Evolutionary conservation across 2,797 vertebrate genomes (phyloP).

Genomic region (Brachyrhaphis roseni): DNA sequence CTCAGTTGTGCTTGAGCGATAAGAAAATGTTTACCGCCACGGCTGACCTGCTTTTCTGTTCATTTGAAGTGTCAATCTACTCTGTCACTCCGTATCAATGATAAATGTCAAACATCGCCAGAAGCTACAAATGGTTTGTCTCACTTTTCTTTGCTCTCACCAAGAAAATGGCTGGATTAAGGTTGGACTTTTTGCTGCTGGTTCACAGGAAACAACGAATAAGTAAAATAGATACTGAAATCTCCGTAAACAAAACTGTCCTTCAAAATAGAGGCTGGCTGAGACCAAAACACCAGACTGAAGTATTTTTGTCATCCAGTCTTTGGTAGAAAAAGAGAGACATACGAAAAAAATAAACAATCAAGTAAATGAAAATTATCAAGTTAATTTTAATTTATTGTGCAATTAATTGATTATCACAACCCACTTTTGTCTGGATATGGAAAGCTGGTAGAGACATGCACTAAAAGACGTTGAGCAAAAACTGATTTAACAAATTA

Average conservation of each 20-base stretch:
- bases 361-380: too few relatives aligned
- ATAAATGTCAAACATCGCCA: conserved; percentile 64
- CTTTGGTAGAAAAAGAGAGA: too few relatives aligned
- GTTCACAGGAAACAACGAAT: not conserved
- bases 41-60: conserved; percentile 51
- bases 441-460: not conserved
- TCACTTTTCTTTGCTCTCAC: conserved; percentile 23
- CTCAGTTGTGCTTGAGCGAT: conserved; percentile 61
- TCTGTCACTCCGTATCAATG: conserved; percentile 35
- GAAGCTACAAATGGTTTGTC: conserved; percentile 24
- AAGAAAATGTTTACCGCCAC: conserved; percentile 57
- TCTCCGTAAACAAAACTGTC: too few relatives aligned
- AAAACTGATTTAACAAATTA: not conserved
- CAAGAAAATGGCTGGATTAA: conserved; percentile 18
- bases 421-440: not conserved
- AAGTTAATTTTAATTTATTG: too few relatives aligned
- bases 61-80: conserved; percentile 66
- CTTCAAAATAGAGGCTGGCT: too few relatives aligned
- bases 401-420: too few relatives aligned
- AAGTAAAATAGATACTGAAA: too few relatives aligned
- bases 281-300: too few relatives aligned
- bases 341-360: too few relatives aligned
- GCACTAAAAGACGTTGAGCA: not conserved
- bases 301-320: too few relatives aligned
- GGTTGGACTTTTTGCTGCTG: not conserved